Base-by-base conservation (phyloP, 2,113 vertebrate species). In the Pangasianodon hypophthalmus region DNA sequence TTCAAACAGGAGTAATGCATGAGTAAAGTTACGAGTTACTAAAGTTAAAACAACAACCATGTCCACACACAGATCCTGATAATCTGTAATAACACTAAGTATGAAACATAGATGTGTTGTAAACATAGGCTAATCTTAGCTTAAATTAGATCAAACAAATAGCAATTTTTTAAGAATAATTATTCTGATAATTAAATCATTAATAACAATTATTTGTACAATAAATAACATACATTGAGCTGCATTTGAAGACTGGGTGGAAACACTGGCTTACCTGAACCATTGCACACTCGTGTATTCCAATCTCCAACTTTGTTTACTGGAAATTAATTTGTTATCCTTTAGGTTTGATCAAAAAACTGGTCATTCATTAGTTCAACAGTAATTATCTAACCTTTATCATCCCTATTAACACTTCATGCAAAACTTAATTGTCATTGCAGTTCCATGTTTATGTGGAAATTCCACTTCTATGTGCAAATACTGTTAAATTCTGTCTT, bases 221-320 rank as follows among this genome's bases (percentile, higher is more conserved):
- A 7, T 4, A 79, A 50, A n/a, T 19, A 80, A 80, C 80, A 82
- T 32, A 52, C 79, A 81, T 29, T 48, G 9, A 77, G 44, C 9
- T 77, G 24, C 44, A 48, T 80, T 16, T 52, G 24, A 52, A 81
- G 29, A 81, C 77, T n/a, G 26, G 48, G 4, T 52, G 48, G 19
- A 77, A 50, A 50, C 75, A 50, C 46, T 79, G 41, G 26, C 77
- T n/a, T 80, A 80, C 77, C 77, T 80, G 77, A 80, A 80, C 77
- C 77, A 80, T 80, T 80, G 77, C 46, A 80, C 50, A 37, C 52
- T 10, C 32, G 7, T 21, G 50, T 37, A 58, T 83, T 83, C 77
- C 77, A 80, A 29, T 80, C 77, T 80, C 24, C 77, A 80, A 80
- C 77, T 52, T 80, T 80, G 77, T n/a, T 80, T 32, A 52, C 77